A percentile compares a stretch with the other conserved stretches of the same genome.
Evolutionary conservation across 2,888 invertebrate genomes (phyloP).

Genomic region (Ariolimax columbianus): DNA sequence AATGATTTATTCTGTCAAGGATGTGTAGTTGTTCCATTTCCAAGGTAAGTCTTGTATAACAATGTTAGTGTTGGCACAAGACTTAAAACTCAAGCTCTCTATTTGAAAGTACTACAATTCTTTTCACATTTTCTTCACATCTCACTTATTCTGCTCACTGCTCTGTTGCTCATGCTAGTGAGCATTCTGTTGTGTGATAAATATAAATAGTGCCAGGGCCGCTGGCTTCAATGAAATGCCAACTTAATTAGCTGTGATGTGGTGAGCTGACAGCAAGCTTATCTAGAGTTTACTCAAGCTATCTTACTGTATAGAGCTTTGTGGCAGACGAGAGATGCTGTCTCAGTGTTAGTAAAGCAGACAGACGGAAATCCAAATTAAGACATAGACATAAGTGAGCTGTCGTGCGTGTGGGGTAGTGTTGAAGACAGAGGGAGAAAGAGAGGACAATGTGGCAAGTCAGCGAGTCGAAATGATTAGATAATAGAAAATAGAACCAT

Average conservation of each 20-base stretch:
- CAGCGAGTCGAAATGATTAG: too few relatives aligned
- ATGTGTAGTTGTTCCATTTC: too few relatives aligned
- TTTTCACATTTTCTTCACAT: not conserved
- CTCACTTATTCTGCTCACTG: not conserved
- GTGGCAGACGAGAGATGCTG: constrained; percentile 35
- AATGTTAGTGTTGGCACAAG: too few relatives aligned
- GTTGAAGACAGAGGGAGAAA: not conserved
- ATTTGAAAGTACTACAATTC: too few relatives aligned
- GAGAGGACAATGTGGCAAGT: constrained; percentile 8
- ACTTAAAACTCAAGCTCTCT: too few relatives aligned
- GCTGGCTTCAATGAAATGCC: not conserved
- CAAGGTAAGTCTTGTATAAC: too few relatives aligned
- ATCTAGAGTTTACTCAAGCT: constrained; percentile 22
- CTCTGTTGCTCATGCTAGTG: not conserved
- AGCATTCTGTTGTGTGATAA: not conserved
- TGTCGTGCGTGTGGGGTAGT: not conserved
- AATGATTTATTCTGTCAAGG: too few relatives aligned
- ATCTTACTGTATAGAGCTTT: constrained; percentile 7
- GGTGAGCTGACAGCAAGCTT: not conserved
- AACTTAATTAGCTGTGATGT: constrained; percentile 10
- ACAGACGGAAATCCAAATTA: not conserved
- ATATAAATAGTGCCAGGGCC: not conserved
- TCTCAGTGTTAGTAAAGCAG: not conserved
- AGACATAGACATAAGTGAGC: not conserved
- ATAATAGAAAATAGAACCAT: too few relatives aligned